Conservation (phyloP, 2,888 invertebrate genomes). For the Drosophila meridionalis region DNA sequence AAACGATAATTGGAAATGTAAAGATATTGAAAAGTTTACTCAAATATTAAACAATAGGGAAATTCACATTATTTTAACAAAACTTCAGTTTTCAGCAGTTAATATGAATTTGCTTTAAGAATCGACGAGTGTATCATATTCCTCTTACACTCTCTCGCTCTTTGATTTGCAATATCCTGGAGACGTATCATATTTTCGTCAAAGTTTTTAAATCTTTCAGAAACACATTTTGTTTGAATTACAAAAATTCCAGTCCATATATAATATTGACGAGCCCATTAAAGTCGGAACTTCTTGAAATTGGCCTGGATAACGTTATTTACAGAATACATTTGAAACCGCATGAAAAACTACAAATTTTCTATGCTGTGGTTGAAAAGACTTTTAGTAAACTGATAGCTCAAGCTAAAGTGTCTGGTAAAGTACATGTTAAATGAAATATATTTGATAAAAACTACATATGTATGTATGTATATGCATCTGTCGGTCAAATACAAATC, state of each 20-base stretch:
- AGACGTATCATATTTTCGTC: too few relatives aligned
- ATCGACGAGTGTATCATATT: too few relatives aligned
- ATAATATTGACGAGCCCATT: neutral
- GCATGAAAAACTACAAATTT: neutral
- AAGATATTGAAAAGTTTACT: too few relatives aligned
- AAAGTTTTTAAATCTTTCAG: conserved; percentile 2
- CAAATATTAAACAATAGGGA: too few relatives aligned
- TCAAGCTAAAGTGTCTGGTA: neutral
- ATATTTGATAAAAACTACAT: neutral
- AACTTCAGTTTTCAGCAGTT: too few relatives aligned
- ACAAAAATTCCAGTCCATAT: neutral
- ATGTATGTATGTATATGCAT: neutral
- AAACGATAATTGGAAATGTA: neutral
- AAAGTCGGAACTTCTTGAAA: conserved; percentile 1
- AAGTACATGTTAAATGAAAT: neutral
- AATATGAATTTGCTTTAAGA: too few relatives aligned
- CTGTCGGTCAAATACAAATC: conserved; percentile 16
- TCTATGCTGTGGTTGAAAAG: neutral
- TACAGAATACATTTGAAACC: neutral
- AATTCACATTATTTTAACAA: too few relatives aligned
- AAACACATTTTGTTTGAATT: conserved; percentile 1
- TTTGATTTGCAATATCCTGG: too few relatives aligned
- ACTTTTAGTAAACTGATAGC: neutral
- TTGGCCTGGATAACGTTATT: neutral
- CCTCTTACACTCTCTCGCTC: too few relatives aligned